These are phyloP conservation scores for Colinus virginianus DNA, from an alignment of 2,113 vertebrate species.

Conservation along the genomic window DNA sequence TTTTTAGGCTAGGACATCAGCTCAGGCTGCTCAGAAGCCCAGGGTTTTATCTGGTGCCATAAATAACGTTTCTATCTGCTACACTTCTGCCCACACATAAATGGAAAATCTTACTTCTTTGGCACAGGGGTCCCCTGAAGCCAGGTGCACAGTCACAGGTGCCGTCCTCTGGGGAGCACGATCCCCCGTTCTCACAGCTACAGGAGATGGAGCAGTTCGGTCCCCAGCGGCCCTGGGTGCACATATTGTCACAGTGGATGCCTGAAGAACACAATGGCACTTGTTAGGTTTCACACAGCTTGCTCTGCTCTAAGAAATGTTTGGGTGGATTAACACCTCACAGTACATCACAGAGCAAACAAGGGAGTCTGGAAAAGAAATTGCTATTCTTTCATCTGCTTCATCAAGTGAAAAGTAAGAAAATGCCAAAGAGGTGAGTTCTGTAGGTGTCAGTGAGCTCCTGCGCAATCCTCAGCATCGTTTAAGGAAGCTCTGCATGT, in stretches of 20 bases:
- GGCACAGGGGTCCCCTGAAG: slow-evolving; percentile 93
- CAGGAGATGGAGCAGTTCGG: slow-evolving; percentile 97
- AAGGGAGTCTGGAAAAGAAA: background rate
- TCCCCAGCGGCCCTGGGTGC: slow-evolving; percentile 92
- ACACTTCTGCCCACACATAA: background rate
- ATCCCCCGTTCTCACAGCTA: slow-evolving; percentile 94
- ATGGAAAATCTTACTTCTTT: slow-evolving; percentile 88
- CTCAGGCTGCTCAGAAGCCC: background rate
- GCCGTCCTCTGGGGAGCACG: slow-evolving; percentile 94
- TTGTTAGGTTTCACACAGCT: background rate
- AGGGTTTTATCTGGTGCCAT: background rate
- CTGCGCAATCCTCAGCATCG: slow-evolving; percentile 17
- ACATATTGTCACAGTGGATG: slow-evolving; percentile 93
- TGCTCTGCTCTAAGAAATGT: background rate
- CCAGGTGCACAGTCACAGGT: slow-evolving; percentile 95
- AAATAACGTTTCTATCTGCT: background rate
- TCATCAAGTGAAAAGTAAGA: slow-evolving; percentile 53
- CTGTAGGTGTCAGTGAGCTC: slow-evolving; percentile 13
- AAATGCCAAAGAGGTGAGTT: slow-evolving; percentile 7
- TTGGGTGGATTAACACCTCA: background rate
- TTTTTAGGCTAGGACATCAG: background rate
- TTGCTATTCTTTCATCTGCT: slow-evolving; percentile 43
- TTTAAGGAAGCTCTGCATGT: slow-evolving; percentile 16
- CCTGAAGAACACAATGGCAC: slow-evolving; percentile 74
- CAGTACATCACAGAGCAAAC: background rate